Evolutionary conservation across 2,113 vertebrate species (phyloP).

Genomic region (Prolemur simus): DNA sequence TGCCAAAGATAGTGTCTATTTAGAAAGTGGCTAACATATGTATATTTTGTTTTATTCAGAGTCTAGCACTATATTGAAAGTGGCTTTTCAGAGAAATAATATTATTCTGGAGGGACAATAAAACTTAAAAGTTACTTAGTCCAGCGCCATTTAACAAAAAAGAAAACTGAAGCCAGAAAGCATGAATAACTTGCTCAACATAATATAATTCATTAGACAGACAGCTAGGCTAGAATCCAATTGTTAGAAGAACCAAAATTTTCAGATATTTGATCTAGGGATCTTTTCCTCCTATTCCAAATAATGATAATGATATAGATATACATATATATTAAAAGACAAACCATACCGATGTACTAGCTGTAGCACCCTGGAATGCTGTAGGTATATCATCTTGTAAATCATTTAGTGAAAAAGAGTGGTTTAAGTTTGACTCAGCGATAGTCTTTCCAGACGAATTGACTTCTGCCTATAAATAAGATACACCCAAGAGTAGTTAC

Average conservation of each 20-base stretch:
- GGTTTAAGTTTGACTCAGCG: conserved; percentile 75
- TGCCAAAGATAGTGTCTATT: neutral
- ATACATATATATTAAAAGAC: neutral
- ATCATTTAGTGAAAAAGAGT: conserved; percentile 67
- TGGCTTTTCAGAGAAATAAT: conserved; percentile 7
- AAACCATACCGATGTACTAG: conserved; percentile 76
- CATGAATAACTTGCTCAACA: conserved; percentile 30
- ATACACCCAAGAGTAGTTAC: neutral
- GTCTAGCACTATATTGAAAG: neutral
- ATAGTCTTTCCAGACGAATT: conserved; percentile 83
- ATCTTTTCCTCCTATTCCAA: neutral
- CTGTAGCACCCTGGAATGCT: conserved; percentile 75
- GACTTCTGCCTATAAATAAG: conserved; percentile 84
- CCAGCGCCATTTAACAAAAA: conserved; percentile 10
- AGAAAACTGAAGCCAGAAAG: conserved; percentile 3
- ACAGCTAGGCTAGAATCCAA: neutral
- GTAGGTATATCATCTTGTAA: conserved; percentile 72
- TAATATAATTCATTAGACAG: neutral
- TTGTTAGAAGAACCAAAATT: conserved; percentile 15
- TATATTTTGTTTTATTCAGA: conserved; percentile 3
- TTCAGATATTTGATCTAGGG: neutral
- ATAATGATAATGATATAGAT: neutral
- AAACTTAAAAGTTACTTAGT: conserved; percentile 17
- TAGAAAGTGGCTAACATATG: neutral
- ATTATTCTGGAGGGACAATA: neutral